Evolutionary conservation across 2,113 vertebrate species (phyloP).

Genomic region (Petromus typicus): DNA sequence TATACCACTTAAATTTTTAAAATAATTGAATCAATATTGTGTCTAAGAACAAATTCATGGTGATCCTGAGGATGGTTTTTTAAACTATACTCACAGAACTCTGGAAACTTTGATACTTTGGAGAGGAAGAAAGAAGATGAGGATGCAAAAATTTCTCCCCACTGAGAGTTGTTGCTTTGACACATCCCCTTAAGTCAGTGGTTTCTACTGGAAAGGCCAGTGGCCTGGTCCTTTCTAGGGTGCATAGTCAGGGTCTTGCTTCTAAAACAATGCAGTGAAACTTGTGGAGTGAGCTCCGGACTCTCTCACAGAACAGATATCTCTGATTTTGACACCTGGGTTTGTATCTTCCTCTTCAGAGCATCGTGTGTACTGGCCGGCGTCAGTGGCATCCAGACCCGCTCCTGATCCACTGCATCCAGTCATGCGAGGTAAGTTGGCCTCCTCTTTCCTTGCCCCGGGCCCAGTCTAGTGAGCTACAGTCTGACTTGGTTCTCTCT

Average conservation of each 20-base stretch:
- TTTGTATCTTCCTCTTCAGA: constrained; percentile 84
- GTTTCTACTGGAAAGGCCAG: background rate
- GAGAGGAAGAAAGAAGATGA: background rate
- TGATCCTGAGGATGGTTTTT: background rate
- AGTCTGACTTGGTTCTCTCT: background rate
- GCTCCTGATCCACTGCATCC: constrained; percentile 92
- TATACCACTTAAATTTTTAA: constrained; percentile 16
- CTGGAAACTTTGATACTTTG: background rate
- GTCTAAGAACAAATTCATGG: background rate
- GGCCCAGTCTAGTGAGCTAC: no score
- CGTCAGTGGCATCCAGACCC: constrained; percentile 94
- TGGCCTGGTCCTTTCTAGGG: rapidly evolving
- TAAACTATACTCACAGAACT: background rate
- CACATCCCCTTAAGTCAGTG: background rate
- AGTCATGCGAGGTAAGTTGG: constrained; percentile 95
- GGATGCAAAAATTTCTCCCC: background rate
- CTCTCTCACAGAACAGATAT: background rate
- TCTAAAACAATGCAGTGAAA: background rate
- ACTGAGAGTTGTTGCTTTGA: background rate
- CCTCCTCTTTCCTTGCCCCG: no score
- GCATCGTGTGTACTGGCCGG: constrained; percentile 94
- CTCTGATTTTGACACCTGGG: background rate
- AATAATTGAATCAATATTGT: background rate
- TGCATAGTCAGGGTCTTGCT: rapidly evolving
- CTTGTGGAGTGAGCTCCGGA: background rate